Percentiles rank a stretch among this genome's conserved stretches.
Conservation (phyloP, 2,113 vertebrate genomes). For the Macroglossus sobrinus region DNA sequence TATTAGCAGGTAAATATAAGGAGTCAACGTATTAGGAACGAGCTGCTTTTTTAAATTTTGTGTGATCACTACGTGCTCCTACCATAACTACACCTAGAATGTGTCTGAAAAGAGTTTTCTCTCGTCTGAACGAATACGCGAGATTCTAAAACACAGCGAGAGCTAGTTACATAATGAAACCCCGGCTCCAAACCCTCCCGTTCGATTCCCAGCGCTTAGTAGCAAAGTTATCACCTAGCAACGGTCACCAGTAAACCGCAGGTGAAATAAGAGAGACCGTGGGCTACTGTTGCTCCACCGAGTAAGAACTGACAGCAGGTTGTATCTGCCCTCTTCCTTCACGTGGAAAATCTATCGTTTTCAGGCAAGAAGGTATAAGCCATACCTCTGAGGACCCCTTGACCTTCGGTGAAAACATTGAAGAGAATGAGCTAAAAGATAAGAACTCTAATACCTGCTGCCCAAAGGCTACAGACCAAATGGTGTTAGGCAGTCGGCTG, state of each 20-base stretch:
- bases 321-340: slow-evolving; percentile 68
- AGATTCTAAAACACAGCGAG: slow-evolving; percentile 61
- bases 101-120: neutral
- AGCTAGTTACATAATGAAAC: slow-evolving; percentile 77
- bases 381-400: neutral
- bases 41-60: neutral
- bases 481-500: neutral
- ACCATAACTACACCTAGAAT: neutral
- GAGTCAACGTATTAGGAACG: neutral
- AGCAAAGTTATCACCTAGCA: slow-evolving; percentile 79
- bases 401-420: slow-evolving; percentile 20
- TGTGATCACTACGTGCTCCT: neutral
- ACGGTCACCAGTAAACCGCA: slow-evolving; percentile 75
- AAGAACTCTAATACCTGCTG: neutral
- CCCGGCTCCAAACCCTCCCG: slow-evolving; percentile 57
- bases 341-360: slow-evolving; percentile 67
- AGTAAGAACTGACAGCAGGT: slow-evolving; percentile 71
- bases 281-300: slow-evolving; percentile 38
- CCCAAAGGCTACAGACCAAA: neutral
- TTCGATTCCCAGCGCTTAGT: slow-evolving; percentile 71
- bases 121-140: neutral
- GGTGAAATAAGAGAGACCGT: slow-evolving; percentile 68
- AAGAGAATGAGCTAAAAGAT: slow-evolving; percentile 29
- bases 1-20: neutral
- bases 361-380: slow-evolving; percentile 39